These are phyloP conservation scores for Helleia helle DNA, from an alignment of 2,888 invertebrate genomes.

Conservation along the genomic window DNA sequence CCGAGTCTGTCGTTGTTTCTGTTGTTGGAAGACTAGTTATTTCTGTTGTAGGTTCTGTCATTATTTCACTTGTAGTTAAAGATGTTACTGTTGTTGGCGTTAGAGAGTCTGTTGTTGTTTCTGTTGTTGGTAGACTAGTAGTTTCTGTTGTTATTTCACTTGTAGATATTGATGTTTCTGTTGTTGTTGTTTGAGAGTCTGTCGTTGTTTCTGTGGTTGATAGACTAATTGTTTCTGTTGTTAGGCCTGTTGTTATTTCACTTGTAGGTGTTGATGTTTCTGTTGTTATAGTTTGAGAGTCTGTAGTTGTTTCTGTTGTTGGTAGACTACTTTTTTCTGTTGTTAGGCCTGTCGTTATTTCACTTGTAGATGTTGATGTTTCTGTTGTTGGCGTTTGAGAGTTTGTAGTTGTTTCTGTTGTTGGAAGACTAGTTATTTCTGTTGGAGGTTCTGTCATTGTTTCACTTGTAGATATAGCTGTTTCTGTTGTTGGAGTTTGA, in stretches of 20 bases:
- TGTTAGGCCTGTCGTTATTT: slow-evolving; percentile 14
- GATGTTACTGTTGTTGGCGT: too few relatives aligned
- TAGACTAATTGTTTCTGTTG: slow-evolving; percentile 11
- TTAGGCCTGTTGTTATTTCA: slow-evolving; percentile 12
- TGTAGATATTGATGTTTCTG: slow-evolving; percentile 8
- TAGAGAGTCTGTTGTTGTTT: too few relatives aligned
- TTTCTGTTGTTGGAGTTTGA: too few relatives aligned
- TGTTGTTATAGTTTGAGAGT: slow-evolving; percentile 7
- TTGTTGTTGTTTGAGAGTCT: slow-evolving; percentile 8
- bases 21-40: slow-evolving; percentile 12
- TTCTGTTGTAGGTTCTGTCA: slow-evolving; percentile 8
- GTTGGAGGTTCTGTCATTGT: background rate
- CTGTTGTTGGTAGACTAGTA: slow-evolving; percentile 1
- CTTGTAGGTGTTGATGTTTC: slow-evolving; percentile 12
- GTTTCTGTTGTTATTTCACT: slow-evolving; percentile 10
- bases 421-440: slow-evolving; percentile 7
- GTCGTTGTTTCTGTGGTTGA: background rate
- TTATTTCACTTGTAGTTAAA: slow-evolving; percentile 4
- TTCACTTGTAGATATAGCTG: slow-evolving; percentile 6
- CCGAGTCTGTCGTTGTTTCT: slow-evolving; percentile 13
- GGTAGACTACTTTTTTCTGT: too few relatives aligned
- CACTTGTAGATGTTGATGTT: slow-evolving; percentile 10
- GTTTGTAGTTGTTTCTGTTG: background rate
- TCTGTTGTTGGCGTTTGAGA: slow-evolving; percentile 8
- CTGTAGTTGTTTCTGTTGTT: too few relatives aligned